Base-by-base conservation (phyloP, 2,113 vertebrate species). In the Cygnus atratus region DNA sequence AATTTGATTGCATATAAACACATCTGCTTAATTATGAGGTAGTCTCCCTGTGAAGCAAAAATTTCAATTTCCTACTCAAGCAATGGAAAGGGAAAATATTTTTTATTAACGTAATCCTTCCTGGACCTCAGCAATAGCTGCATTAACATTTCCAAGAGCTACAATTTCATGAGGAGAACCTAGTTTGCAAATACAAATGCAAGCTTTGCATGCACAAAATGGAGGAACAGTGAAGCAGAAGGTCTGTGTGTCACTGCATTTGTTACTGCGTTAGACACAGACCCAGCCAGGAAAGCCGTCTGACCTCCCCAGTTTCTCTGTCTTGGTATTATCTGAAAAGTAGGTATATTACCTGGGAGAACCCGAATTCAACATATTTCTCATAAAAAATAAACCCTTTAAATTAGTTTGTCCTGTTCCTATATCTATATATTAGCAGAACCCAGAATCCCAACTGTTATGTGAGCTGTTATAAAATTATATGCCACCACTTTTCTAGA, bases 1-100 rank as follows among this genome's bases (percentile, higher is more conserved):
- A 90, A 92, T 84, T 3, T 71, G 91, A 90, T 35, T 74, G 93
- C 92, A 54, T 55, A 80, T 54, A 80, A 87, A n/a, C 67, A n/a
- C 92, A 83, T 97, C 96, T 97, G 92, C 93, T 97, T 84, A 95
- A 94, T 95, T 96, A 86, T 28, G 88, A 97, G 82, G 89, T 74
- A 88, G 77, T 90, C 86, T 93, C 86, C 92, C 97, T 93, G 70
- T 11, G 84, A 97, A 95, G 81, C 96, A 97, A 95, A 97, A 96
- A 96, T 96, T 97, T 93, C 89, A 62, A 90, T 98, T 96, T 97
- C 79, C 90, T 94, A 89, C 81, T 97, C 97, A 97, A 97, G 91
- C 94, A 85, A 57, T 4, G 61, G 76, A 96, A 95, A 78, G 58
- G 29, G n/a, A 61, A 91, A 95, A 48, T 75, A 50, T 46, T 90